Base-by-base conservation (phyloP, 2,888 invertebrate species). In the Phalangium opilio region DNA sequence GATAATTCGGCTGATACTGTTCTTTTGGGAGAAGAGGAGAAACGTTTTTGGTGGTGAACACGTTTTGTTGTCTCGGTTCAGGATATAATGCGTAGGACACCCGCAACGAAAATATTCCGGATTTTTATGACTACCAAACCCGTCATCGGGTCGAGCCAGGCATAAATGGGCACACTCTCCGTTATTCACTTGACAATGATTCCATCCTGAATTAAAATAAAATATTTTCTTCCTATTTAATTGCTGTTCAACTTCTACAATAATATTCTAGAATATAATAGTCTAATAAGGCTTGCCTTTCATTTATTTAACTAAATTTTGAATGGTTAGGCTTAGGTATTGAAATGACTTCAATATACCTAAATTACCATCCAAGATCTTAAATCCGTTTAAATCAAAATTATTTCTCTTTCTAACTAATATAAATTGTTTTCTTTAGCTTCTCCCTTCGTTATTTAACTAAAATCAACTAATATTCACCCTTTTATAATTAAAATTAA, bases 121-220 rank as follows among this genome's bases (percentile, higher is more conserved):
- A 14, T 55, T 58, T 50, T 61, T 63, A 51, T 65, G 63, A 41
- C 36, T 27, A 27, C 27, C 27, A 27, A 27, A 27, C 5, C 27
- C 21, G 27, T 45, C 17, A 18, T 43, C 27, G 0, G 83, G 81
- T 48, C 78, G 63, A 2, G 83, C 78, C 44, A 90, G 70, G 62
- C 89, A 90, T 46, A 90, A 68, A 64, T 87, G 81, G 2, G 79
- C 75, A 62, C 90, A 90, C 35, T 81, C 83, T 2, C 84, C 86
- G 61, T 86, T 86, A 61, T 79, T 78, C 0, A 73, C 68, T 3
- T 76, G 76, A 66, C 89, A 90, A 50, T 76, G 75, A 67, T 81
- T 83, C 57, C 71, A 71, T 4, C 78, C 80, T 57, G 42, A 44
- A 54, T 45, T 19, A 21, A 44, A 35, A 35, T 1, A 12, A 39